Evolutionary conservation across 2,797 vertebrate genomes (phyloP).

Genomic region (Borostomias antarcticus): DNA sequence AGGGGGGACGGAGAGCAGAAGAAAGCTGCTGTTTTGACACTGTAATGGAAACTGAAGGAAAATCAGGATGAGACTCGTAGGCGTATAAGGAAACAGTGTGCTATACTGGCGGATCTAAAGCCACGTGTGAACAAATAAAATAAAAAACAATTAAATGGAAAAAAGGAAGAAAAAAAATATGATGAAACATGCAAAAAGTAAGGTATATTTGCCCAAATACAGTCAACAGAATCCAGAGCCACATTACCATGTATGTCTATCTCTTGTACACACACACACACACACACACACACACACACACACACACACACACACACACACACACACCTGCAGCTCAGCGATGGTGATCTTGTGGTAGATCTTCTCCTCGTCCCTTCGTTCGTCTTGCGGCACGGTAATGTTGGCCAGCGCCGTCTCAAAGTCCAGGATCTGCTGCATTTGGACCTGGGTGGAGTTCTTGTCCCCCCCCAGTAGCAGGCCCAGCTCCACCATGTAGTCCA

Average conservation of each 20-base stretch:
- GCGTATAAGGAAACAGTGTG: background rate
- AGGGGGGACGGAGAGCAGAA: background rate
- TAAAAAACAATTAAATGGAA: too few species aligned
- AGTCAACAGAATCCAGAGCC: background rate
- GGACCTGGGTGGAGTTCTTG: constrained; percentile 73
- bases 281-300: background rate
- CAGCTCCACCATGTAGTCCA: constrained; percentile 97
- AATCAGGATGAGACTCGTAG: background rate
- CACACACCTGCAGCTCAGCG: constrained; percentile 84
- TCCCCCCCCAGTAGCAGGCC: constrained; percentile 86
- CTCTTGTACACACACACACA: background rate
- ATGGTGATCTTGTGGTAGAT: constrained; percentile 95
- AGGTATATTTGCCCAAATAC: too few species aligned
- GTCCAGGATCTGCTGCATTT: constrained; percentile 93
- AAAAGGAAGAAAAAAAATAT: too few species aligned
- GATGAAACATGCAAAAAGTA: too few species aligned
- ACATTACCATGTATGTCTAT: background rate
- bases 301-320: background rate
- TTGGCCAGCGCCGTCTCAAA: constrained; percentile 89
- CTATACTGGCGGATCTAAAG: too few species aligned
- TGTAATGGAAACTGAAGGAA: background rate
- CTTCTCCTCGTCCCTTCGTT: constrained; percentile 93
- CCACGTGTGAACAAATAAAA: too few species aligned
- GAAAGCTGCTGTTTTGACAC: background rate
- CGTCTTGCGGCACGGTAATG: constrained; percentile 94